phyloP scores from a whole-genome alignment of 2,888 invertebrate genomes.

The Sceliomorpha sp. region DNA sequence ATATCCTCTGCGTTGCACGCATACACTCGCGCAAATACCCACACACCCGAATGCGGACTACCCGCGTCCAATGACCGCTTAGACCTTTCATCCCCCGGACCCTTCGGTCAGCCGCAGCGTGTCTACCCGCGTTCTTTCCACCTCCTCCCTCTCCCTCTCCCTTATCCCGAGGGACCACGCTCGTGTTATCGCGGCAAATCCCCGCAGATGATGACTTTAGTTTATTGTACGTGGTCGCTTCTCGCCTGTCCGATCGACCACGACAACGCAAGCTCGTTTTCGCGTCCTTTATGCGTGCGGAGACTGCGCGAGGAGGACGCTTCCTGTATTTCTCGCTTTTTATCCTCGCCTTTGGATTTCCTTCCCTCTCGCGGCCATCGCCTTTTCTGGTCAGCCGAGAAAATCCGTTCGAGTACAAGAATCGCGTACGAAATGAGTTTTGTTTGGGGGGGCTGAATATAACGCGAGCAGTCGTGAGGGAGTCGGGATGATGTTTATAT shows the following conservation, averaged over 20 bases:
- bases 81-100: slow-evolving; percentile 15
- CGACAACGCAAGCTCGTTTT: slow-evolving; percentile 49
- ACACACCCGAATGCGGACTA: slow-evolving; percentile 14
- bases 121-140: slow-evolving; percentile 52
- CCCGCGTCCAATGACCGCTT: slow-evolving; percentile 14
- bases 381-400: slow-evolving; percentile 53
- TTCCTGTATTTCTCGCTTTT: slow-evolving; percentile 8
- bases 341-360: slow-evolving; percentile 47
- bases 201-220: slow-evolving; percentile 80
- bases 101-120: slow-evolving; percentile 35
- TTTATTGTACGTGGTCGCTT: slow-evolving; percentile 76
- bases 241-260: slow-evolving; percentile 19
- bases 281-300: slow-evolving; percentile 40
- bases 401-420: slow-evolving; percentile 73
- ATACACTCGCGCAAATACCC: background rate
- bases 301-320: slow-evolving; percentile 30
- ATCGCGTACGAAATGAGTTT: slow-evolving; percentile 75
- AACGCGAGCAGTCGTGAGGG: slow-evolving; percentile 31
- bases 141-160: slow-evolving; percentile 54
- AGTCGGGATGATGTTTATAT: slow-evolving; percentile 34
- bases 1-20: slow-evolving; percentile 28
- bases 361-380: slow-evolving; percentile 50
- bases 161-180: slow-evolving; percentile 63
- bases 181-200: slow-evolving; percentile 78
- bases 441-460: slow-evolving; percentile 37